These are phyloP conservation scores for Chaenocephalus aceratus DNA, from an alignment of 2,113 vertebrate species.

Conservation along the genomic window DNA sequence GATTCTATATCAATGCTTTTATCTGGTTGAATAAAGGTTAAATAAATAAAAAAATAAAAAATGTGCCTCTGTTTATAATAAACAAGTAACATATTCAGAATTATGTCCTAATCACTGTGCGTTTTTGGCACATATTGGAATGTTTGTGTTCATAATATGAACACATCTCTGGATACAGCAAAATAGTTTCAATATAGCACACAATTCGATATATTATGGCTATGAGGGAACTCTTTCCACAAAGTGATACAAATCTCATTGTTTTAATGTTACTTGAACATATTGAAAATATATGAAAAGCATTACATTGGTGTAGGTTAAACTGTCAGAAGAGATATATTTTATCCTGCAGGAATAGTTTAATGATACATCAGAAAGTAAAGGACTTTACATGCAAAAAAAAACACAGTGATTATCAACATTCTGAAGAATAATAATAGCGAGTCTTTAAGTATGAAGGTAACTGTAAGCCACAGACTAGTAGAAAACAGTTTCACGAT, in stretches of 20 bases:
- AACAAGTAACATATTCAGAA: background rate
- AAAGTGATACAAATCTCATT: background rate
- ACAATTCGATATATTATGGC: background rate
- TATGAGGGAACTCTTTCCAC: background rate
- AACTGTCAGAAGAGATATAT: background rate
- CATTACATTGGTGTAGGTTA: background rate
- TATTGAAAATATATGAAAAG: background rate
- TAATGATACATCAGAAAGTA: background rate
- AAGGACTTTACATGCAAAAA: background rate
- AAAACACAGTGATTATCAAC: background rate
- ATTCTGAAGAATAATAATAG: background rate
- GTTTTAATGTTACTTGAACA: background rate
- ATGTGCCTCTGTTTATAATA: background rate
- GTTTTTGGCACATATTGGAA: background rate
- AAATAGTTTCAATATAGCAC: background rate
- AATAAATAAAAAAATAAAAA: too few relatives aligned
- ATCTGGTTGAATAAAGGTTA: too few relatives aligned
- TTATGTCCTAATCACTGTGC: background rate
- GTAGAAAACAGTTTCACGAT: background rate
- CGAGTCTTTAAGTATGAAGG: background rate
- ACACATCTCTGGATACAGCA: background rate
- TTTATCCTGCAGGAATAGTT: background rate
- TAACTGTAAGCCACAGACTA: background rate
- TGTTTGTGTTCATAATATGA: background rate
- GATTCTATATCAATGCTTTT: too few relatives aligned